Evolutionary conservation across 2,888 invertebrate species (phyloP).

Genomic region (Cylindroiulus punctatus): DNA sequence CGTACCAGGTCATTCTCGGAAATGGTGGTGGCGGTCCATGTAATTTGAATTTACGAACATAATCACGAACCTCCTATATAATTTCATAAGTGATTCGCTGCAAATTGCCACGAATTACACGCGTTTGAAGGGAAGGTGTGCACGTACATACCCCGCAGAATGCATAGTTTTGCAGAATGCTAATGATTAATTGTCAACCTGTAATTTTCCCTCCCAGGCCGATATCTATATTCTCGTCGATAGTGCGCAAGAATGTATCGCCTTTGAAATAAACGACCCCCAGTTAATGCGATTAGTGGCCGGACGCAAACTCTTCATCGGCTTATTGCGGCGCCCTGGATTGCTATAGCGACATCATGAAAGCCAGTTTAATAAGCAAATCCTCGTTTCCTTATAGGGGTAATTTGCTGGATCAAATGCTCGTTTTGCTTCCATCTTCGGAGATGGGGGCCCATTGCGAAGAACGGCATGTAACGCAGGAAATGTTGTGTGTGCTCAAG

Average conservation of each 20-base stretch:
- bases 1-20: neutral
- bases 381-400: constrained; percentile 18
- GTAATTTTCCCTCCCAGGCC: neutral
- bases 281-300: constrained; percentile 18
- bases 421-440: neutral
- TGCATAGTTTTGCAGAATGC: neutral
- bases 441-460: neutral
- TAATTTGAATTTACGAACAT: constrained; percentile 18
- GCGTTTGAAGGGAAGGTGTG: neutral
- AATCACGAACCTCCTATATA: neutral
- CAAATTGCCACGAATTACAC: neutral
- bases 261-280: constrained; percentile 8
- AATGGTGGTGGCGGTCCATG: constrained; percentile 18
- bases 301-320: constrained; percentile 10
- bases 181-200: constrained; percentile 8
- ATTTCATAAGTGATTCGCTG: constrained; percentile 9
- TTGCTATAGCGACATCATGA: constrained; percentile 10
- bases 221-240: neutral
- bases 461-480: neutral
- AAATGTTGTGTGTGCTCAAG: neutral
- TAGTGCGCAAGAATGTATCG: neutral
- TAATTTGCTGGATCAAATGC: neutral
- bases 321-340: neutral
- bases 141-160: neutral
- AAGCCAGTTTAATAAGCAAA: constrained; percentile 18